Evolutionary conservation across 1,140 invertebrate species (phyloP), one percentile per base, ranked within the genome.

Genomic region (Galleria mellonella): DNA sequence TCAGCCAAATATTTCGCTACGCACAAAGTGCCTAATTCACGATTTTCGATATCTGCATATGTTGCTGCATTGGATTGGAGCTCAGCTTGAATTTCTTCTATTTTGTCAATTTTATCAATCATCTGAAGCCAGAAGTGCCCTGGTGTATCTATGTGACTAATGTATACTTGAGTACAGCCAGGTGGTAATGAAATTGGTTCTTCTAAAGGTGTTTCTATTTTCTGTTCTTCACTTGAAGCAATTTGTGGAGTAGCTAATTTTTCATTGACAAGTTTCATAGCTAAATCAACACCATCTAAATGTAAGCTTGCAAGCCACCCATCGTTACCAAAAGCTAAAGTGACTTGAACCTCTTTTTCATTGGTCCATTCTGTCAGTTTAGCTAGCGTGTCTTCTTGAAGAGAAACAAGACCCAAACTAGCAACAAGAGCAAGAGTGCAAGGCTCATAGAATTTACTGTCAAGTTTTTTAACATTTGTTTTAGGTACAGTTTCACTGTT

Each of bases 1-100:
- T 96, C 93, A 0, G 90, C 89, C 0, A 89, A 90, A 64, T 92
- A 95, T 43, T 91, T 87, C 0, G 93, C 94, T 28, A 92, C 84
- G 70, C 94, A 96, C 0, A 92, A 62, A 0, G 89, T 88, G 4
- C 91, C 91, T 40, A 90, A 86, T 31, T 91, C 89, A 3, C 88
- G 75, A 33, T 81, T 87, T 31, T 87, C 81, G 1, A 92, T 72
- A 42, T 88, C 74, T 0, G 81, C 50, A 55, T 89, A 88, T 9
- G 55, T 74, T 0, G 67, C 51, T 0, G 87, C 84, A 0, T 88
- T 75, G 6, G 83, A 72, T 64, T 93, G 91, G 1, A 94, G 62
- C 55, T 89, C 86, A 0, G 83, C 71, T 61, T 93, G 90, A 5
- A 91, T 82, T 29, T 86, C 72, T 1, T 88, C 72, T 7, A 92